Base-by-base conservation (phyloP, 1,140 invertebrate species). In the Lasioglossum baleicum region DNA sequence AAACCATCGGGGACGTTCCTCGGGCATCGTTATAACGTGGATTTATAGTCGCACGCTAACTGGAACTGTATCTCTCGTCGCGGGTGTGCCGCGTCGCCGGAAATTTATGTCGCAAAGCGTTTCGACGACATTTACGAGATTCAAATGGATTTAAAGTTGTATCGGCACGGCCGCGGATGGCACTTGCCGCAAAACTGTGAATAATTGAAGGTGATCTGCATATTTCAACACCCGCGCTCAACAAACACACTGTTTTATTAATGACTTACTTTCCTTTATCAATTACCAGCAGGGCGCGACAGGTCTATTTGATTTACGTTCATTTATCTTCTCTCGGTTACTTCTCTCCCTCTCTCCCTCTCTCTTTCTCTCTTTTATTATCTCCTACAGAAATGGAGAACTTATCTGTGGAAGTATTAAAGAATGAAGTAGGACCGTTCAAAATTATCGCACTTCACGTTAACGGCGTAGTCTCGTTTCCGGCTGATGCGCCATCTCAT, bases 101-200 rank as follows among this genome's bases (percentile, higher is more conserved):
- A 81, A 82, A 88, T 89, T 87, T 83, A 83, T 65, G 75, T 63
- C 51, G 64, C 60, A 70, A 48, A 75, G 42, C 53, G 75, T 86
- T 83, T 72, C 64, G 69, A 53, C 78, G 83, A 84, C 83, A 35
- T 88, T 89, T 88, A 89, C 70, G 86, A 88, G 77, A 65, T 79
- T 80, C 63, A 82, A 85, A 88, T 83, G 78, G 81, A 87, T 87
- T 88, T 87, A 84, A 74, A 76, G 56, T 77, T 56, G 20, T 64
- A 81, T 77, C 77, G 58, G 22, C 35, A 31, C 31, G n/a, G 15
- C n/a, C 48, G n/a, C 35, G 22, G 13, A 7, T 7, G 42, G 60
- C 17, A 56, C 63, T 63, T n/a, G 6, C 22, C 44, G 66, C 42
- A 31, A 71, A 60, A 42, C 53, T 31, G n/a, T 48, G 31, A 83